Conservation (phyloP, 2,113 vertebrate genomes). For the Rhadina sibilatrix region DNA sequence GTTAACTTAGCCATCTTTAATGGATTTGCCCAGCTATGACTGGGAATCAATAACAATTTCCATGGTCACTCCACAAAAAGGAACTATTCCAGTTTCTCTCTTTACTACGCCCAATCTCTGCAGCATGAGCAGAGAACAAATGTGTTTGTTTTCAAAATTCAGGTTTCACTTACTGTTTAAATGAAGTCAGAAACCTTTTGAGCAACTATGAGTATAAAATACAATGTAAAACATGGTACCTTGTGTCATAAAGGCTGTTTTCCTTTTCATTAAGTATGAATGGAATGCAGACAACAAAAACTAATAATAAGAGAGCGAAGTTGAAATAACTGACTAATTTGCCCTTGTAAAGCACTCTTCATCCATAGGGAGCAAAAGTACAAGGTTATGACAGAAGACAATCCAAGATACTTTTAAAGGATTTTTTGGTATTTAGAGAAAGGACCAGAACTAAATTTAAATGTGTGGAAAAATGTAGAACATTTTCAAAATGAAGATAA, state of each 20-base stretch:
- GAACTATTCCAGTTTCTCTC: background rate
- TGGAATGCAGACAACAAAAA: background rate
- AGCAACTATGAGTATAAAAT: background rate
- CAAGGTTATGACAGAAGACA: background rate
- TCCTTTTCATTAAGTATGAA: background rate
- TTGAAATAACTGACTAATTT: background rate
- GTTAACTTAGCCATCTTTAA: background rate
- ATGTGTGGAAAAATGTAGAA: background rate
- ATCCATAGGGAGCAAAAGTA: background rate
- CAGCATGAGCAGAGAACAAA: background rate
- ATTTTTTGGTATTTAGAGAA: background rate
- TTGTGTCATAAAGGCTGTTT: background rate
- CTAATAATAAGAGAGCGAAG: background rate
- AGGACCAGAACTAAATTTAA: background rate
- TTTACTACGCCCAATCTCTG: background rate
- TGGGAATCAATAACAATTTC: background rate
- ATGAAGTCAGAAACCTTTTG: background rate
- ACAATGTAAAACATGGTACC: background rate
- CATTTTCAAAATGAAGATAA: background rate
- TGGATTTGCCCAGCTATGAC: background rate
- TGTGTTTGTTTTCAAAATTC: background rate
- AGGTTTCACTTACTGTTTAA: background rate
- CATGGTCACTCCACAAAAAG: background rate
- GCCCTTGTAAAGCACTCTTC: background rate
- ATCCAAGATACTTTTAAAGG: background rate